Percentiles rank a stretch among this genome's conserved stretches.
phyloP scores from a whole-genome alignment of 1,140 invertebrate species.

The Gerris buenoi region DNA sequence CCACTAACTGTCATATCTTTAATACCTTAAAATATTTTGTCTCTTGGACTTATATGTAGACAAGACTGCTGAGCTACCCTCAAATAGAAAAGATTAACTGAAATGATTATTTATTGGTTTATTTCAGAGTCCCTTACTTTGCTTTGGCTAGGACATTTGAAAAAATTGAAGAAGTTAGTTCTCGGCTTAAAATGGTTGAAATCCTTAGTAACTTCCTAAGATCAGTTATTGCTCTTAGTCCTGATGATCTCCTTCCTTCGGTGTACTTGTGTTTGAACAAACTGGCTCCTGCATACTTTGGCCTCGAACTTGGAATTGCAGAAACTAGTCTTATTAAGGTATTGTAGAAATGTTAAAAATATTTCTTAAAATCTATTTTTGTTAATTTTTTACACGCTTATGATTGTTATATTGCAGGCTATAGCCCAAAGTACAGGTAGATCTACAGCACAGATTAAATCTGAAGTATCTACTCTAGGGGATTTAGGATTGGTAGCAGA shows the following conservation, averaged over 20 bases:
- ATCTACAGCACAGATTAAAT: slow-evolving; percentile 69
- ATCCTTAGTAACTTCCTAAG: slow-evolving; percentile 87
- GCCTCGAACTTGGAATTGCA: slow-evolving; percentile 78
- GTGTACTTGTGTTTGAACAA: slow-evolving; percentile 93
- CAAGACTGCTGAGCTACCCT: no score
- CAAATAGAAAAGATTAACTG: no score
- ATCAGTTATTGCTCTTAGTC: slow-evolving; percentile 75
- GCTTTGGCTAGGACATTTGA: slow-evolving; percentile 83
- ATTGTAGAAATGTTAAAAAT: slow-evolving; percentile 7
- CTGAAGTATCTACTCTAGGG: slow-evolving; percentile 59
- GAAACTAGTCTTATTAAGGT: slow-evolving; percentile 81
- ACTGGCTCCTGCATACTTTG: slow-evolving; percentile 85
- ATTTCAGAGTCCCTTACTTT: slow-evolving; percentile 73
- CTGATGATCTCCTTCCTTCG: slow-evolving; percentile 74
- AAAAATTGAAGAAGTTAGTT: slow-evolving; percentile 74
- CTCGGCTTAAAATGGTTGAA: slow-evolving; percentile 85
- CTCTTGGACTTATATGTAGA: no score
- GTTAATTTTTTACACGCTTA: neutral
- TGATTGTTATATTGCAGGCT: no score
- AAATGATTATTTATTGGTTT: neutral
- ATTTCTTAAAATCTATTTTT: no score
- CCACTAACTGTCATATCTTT: no score
- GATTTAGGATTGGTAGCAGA: slow-evolving; percentile 91
- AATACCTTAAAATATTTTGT: no score
- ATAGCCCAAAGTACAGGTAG: slow-evolving; percentile 84